Percentiles rank a stretch among this genome's conserved stretches.
phyloP scores from a whole-genome alignment of 1,140 invertebrate species.

The Drosophila trapezifrons region DNA sequence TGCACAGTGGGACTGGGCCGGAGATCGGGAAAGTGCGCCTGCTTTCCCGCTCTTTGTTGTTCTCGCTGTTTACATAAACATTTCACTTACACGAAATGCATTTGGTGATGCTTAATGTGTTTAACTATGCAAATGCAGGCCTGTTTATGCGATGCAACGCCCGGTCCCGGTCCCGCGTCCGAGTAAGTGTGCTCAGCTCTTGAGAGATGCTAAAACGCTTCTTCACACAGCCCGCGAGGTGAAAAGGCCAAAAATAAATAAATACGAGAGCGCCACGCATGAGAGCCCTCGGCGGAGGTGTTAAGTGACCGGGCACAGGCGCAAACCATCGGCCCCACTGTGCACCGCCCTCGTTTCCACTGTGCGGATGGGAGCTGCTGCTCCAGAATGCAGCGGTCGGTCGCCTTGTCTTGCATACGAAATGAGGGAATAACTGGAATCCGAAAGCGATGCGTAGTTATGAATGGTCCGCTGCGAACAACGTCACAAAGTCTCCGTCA shows the following conservation, averaged over 20 bases:
- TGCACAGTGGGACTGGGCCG: constrained; percentile 30
- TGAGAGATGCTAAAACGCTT: constrained; percentile 74
- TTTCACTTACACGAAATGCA: constrained; percentile 69
- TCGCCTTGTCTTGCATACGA: constrained; percentile 60
- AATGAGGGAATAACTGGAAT: constrained; percentile 72
- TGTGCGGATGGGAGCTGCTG: constrained; percentile 51
- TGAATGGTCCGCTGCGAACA: constrained; percentile 54
- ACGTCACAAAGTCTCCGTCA: constrained; percentile 42
- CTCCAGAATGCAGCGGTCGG: constrained; percentile 66
- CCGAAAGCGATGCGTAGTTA: constrained; percentile 70
- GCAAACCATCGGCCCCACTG: constrained; percentile 28
- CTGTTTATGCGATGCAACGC: constrained; percentile 57
- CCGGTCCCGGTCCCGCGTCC: background rate
- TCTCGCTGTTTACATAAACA: constrained; percentile 72
- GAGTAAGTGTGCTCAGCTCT: constrained; percentile 59
- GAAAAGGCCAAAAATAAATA: constrained; percentile 79
- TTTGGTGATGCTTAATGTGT: constrained; percentile 68
- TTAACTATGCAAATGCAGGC: constrained; percentile 74
- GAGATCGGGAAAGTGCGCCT: constrained; percentile 6
- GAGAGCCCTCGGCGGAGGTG: constrained; percentile 53
- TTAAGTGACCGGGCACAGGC: constrained; percentile 51
- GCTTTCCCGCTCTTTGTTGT: constrained; percentile 39
- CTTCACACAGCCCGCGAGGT: constrained; percentile 55
- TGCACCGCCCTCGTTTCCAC: constrained; percentile 36
- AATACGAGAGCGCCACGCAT: constrained; percentile 74